These are phyloP conservation scores for Tachystola acroxantha DNA, from an alignment of 2,888 invertebrate species.

Conservation along the genomic window DNA sequence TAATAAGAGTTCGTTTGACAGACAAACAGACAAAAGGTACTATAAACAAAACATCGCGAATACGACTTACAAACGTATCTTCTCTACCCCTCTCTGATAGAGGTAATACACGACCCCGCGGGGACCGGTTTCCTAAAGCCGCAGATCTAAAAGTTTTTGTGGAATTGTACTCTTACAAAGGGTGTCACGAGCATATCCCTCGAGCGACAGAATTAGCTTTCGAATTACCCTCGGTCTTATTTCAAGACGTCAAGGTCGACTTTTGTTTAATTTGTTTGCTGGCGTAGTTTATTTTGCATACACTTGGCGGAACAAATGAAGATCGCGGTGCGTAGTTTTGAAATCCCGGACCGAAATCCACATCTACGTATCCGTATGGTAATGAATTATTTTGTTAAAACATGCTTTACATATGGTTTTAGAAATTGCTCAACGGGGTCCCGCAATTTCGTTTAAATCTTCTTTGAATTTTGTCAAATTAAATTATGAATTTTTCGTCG, in stretches of 20 bases:
- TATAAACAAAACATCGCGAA: slow-evolving; percentile 34
- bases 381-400: too few relatives aligned
- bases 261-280: neutral
- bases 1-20: slow-evolving; percentile 37
- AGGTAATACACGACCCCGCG: neutral
- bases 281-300: neutral
- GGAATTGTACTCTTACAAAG: slow-evolving; percentile 31
- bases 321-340: slow-evolving; percentile 1
- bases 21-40: slow-evolving; percentile 44
- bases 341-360: too few relatives aligned
- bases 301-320: slow-evolving; percentile 4
- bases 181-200: slow-evolving; percentile 41
- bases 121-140: neutral
- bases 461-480: too few relatives aligned
- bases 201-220: slow-evolving; percentile 10
- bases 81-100: neutral
- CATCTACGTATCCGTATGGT: too few relatives aligned
- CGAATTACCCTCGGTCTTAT: neutral
- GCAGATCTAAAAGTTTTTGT: neutral
- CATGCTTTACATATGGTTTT: too few relatives aligned
- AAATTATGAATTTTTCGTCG: too few relatives aligned
- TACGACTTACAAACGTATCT: neutral
- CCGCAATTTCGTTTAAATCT: too few relatives aligned
- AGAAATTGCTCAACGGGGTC: too few relatives aligned
- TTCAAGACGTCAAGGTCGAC: neutral